Base-by-base conservation (phyloP, 2,113 vertebrate species). In the Plestiodon gilberti region DNA sequence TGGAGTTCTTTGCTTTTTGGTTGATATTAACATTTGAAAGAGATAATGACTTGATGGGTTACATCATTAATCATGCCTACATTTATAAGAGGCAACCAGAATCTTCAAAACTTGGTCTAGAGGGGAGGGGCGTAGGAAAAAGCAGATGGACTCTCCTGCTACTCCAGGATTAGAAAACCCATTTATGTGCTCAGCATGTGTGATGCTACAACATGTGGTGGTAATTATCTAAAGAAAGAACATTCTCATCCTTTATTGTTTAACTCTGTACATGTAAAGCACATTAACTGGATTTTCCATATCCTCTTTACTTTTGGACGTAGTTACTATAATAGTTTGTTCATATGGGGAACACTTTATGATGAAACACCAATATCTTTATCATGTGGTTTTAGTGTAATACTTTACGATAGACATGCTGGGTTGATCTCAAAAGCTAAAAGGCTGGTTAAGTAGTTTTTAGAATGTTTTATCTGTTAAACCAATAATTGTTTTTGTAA, bases 391-490 rank as follows among this genome's bases (percentile, higher is more conserved):
- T 86, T 88, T 11, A 61, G 55, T 35, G 55, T 59, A 81, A 55
- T 78, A 6, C 1, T n/a, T 55, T 84, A 81, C 3, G 67, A n/a
- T 52, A 67, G n/a, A 52, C 40, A 85, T 18, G 17, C n/a, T 14
- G 7, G 59, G 62, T 81, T 33, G 4, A 81, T 79, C 87, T 86
- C 84, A 13, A 48, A 92, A 78, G 71, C 74, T 86, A 33, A 65
- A 85, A 61, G 61, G 4, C 13, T 77, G 52, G 61, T 87, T 82
- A 79, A 79, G 76, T 57, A 70, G 86, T 81, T 79, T 48, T 78
- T 91, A 83, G 83, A 78, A 83, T 48, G 74, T 28, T 52, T 82
- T 78, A 86, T 22, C 62, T 86, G 67, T 91, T 90, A 91, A 93
- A 79, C 78, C 90, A 89, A 61, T 78, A 87, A 89, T 67, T 79